Conservation (phyloP, 1,140 invertebrate species). For the Bombus confusus region DNA sequence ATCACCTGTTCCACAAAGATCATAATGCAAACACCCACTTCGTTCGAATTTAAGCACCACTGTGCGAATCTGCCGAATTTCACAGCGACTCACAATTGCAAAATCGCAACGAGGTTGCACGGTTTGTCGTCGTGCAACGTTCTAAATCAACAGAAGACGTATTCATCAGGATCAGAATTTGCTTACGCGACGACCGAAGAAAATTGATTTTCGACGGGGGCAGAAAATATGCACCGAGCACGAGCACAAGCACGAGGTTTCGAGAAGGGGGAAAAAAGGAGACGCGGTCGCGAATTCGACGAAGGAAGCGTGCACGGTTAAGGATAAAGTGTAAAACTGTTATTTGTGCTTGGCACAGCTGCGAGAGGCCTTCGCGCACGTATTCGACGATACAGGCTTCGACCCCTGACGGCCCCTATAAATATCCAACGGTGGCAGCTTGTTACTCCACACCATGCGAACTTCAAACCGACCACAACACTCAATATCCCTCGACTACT, state of each 20-base stretch:
- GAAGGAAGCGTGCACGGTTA: conserved; percentile 33
- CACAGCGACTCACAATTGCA: too few relatives aligned
- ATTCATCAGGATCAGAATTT: not conserved
- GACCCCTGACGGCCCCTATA: conserved; percentile 78
- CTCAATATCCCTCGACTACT: conserved; percentile 70
- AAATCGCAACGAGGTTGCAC: too few relatives aligned
- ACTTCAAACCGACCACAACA: conserved; percentile 78
- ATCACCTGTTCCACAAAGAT: too few relatives aligned
- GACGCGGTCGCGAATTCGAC: conserved; percentile 24
- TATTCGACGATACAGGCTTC: conserved; percentile 61
- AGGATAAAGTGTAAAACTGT: conserved; percentile 70
- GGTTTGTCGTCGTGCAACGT: too few relatives aligned
- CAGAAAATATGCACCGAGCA: not conserved
- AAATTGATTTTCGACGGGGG: conserved; percentile 39
- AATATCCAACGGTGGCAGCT: conserved; percentile 80
- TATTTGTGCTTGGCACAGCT: conserved; percentile 57
- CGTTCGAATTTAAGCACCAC: too few relatives aligned
- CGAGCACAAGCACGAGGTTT: not conserved
- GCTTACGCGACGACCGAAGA: not conserved
- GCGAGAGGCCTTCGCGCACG: conserved; percentile 50
- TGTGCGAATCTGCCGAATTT: too few relatives aligned
- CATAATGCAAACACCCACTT: too few relatives aligned
- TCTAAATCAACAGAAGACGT: conserved; percentile 15
- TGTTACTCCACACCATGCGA: conserved; percentile 78
- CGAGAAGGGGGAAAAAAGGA: not conserved